Evolutionary conservation across 2,888 invertebrate species (phyloP).

Genomic region (Taenaris catops): DNA sequence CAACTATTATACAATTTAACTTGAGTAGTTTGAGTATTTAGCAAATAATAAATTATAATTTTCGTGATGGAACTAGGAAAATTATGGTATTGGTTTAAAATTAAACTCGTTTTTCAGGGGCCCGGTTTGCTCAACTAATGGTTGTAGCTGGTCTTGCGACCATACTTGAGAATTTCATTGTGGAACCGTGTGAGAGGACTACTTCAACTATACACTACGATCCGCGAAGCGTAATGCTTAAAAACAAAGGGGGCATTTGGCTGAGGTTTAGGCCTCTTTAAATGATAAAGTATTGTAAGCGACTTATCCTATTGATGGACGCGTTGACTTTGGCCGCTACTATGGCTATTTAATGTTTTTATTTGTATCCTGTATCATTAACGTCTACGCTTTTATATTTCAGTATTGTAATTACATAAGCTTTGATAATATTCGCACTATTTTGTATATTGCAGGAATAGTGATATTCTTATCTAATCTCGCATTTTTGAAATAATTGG

Average conservation of each 20-base stretch:
- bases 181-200: slow-evolving; percentile 59
- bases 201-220: slow-evolving; percentile 59
- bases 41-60: too few relatives aligned
- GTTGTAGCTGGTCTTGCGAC: slow-evolving; percentile 53
- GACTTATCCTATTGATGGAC: slow-evolving; percentile 10
- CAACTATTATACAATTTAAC: too few relatives aligned
- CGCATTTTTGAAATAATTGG: slow-evolving; percentile 16
- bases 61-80: too few relatives aligned
- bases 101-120: slow-evolving; percentile 43
- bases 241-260: slow-evolving; percentile 70
- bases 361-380: slow-evolving; percentile 10
- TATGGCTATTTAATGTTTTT: slow-evolving; percentile 7
- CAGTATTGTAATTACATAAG: slow-evolving; percentile 4
- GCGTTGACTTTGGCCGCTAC: too few relatives aligned
- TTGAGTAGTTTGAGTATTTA: too few relatives aligned
- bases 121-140: slow-evolving; percentile 61
- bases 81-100: too few relatives aligned
- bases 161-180: slow-evolving; percentile 44
- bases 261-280: slow-evolving; percentile 43
- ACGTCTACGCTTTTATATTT: slow-evolving; percentile 5
- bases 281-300: slow-evolving; percentile 6
- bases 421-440: too few relatives aligned
- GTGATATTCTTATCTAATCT: slow-evolving; percentile 15
- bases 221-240: slow-evolving; percentile 66
- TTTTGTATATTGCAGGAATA: slow-evolving; percentile 4